A percentile compares a stretch with the other conserved stretches of the same genome.
Conservation (phyloP, 2,888 invertebrate species). For the Patella ulyssiponensis region DNA sequence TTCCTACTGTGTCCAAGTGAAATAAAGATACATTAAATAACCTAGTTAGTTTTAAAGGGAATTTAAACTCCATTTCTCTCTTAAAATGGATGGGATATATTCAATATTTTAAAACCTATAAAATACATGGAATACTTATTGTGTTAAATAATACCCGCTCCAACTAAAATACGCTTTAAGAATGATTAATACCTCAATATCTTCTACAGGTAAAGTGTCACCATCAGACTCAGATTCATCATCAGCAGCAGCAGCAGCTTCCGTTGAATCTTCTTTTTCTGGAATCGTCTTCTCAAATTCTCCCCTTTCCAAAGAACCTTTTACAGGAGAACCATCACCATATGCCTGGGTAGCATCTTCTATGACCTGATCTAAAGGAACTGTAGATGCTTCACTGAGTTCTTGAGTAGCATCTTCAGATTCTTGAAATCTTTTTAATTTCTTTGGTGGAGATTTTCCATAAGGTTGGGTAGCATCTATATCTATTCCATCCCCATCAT, state of each 20-base stretch:
- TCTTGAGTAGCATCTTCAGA: background rate
- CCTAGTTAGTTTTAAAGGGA: too few relatives aligned
- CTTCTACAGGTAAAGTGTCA: background rate
- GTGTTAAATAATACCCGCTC: too few relatives aligned
- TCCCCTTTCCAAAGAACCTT: background rate
- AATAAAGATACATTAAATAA: too few relatives aligned
- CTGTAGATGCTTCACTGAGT: background rate
- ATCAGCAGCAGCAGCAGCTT: background rate
- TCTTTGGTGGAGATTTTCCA: background rate
- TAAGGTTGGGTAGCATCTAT: slow-evolving; percentile 10
- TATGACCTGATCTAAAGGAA: too few relatives aligned
- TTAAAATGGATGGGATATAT: too few relatives aligned
- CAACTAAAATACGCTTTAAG: too few relatives aligned
- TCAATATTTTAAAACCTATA: too few relatives aligned
- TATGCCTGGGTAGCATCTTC: slow-evolving; percentile 13
- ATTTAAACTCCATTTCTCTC: too few relatives aligned
- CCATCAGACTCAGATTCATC: background rate
- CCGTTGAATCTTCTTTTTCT: background rate
- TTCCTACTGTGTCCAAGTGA: too few relatives aligned
- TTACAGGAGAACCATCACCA: background rate
- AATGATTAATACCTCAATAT: background rate
- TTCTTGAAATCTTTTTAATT: background rate
- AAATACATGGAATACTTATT: too few relatives aligned
- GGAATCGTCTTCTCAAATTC: background rate
- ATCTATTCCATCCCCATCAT: background rate